A percentile compares a stretch with the other conserved stretches of the same genome.
phyloP scores from a whole-genome alignment of 1,140 invertebrate genomes.

The Sogatella furcifera region DNA sequence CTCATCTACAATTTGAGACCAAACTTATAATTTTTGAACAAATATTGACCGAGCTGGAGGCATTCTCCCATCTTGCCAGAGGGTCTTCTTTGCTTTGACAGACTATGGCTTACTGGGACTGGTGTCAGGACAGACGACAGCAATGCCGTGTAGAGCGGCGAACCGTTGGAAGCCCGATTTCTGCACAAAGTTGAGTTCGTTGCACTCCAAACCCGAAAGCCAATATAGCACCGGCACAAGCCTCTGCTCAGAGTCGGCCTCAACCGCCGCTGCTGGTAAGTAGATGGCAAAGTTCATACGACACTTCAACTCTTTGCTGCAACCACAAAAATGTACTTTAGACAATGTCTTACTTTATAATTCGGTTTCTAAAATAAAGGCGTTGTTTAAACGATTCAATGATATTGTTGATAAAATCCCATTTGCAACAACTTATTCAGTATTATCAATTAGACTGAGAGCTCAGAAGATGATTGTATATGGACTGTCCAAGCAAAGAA shows the following conservation, averaged over 20 bases:
- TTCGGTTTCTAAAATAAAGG: too few species aligned
- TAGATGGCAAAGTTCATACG: slow-evolving; percentile 90
- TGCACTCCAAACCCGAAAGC: slow-evolving; percentile 90
- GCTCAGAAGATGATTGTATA: too few species aligned
- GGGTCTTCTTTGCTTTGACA: too few species aligned
- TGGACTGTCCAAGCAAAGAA: too few species aligned
- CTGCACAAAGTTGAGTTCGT: slow-evolving; percentile 91
- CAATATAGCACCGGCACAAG: slow-evolving; percentile 85
- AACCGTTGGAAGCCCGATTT: slow-evolving; percentile 88
- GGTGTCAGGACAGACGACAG: slow-evolving; percentile 89
- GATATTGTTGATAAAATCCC: too few species aligned
- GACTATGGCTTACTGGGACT: slow-evolving; percentile 66
- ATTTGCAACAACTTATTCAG: too few species aligned
- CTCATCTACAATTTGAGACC: too few species aligned
- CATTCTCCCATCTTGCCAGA: too few species aligned
- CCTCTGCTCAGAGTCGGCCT: slow-evolving; percentile 46
- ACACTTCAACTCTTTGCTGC: slow-evolving; percentile 65
- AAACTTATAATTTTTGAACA: too few species aligned
- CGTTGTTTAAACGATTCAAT: too few species aligned
- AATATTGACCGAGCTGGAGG: too few species aligned
- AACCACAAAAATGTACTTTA: slow-evolving; percentile 18
- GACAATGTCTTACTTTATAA: background rate
- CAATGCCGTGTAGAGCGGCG: slow-evolving; percentile 69
- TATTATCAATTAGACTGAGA: too few species aligned
- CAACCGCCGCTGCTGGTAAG: slow-evolving; percentile 66